Percentiles rank a stretch among this genome's conserved stretches.
Evolutionary conservation across 2,888 invertebrate genomes (phyloP).

Genomic region (Torymus texanus): DNA sequence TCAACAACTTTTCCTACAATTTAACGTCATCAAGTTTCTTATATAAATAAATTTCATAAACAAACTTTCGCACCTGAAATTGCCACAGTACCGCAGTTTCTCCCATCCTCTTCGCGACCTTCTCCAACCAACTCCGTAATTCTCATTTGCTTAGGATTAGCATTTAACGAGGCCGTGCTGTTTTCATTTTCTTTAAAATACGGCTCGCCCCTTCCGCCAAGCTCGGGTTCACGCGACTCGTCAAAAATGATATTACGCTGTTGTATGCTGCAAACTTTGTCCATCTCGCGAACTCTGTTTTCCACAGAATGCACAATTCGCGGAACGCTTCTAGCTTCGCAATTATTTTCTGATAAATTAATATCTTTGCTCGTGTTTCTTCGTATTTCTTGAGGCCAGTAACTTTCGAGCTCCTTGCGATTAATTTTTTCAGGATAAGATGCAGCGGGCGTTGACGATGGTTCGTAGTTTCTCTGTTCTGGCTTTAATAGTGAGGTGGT

Average conservation of each 20-base stretch:
- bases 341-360: not conserved
- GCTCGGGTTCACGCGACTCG: not conserved
- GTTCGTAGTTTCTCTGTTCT: too few species aligned
- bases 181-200: not conserved
- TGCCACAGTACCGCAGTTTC: not conserved
- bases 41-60: too few species aligned
- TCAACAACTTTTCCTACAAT: too few species aligned
- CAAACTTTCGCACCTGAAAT: too few species aligned
- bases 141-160: not conserved
- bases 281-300: not conserved
- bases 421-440: too few species aligned
- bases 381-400: not conserved
- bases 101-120: not conserved
- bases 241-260: slow-evolving; percentile 15
- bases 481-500: too few species aligned
- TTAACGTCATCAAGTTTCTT: too few species aligned
- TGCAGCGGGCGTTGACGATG: too few species aligned
- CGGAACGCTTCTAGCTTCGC: not conserved
- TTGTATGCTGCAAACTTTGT: not conserved
- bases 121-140: not conserved
- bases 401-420: too few species aligned
- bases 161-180: not conserved
- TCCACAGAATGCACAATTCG: not conserved
- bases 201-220: not conserved
- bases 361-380: not conserved